These are phyloP conservation scores for Barbus barbus DNA, from an alignment of 2,113 vertebrate species.

Conservation along the genomic window DNA sequence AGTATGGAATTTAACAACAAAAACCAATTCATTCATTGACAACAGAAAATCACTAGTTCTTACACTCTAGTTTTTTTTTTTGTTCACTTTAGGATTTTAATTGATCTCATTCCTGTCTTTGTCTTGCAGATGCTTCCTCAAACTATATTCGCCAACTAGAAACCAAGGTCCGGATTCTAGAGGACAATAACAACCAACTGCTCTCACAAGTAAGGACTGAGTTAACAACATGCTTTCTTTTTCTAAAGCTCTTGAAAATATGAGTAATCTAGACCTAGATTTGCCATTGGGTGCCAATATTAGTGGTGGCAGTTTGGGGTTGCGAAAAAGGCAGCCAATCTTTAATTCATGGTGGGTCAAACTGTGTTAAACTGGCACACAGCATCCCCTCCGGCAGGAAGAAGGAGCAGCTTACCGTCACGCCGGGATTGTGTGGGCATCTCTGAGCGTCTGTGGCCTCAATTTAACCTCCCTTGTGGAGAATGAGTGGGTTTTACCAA, in stretches of 20 bases:
- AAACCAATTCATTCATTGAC: no score
- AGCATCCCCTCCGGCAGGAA: slow-evolving; percentile 33
- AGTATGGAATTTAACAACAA: no score
- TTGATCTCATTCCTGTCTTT: not conserved
- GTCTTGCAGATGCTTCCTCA: slow-evolving; percentile 84
- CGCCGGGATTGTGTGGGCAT: slow-evolving; percentile 42
- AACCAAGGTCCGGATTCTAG: slow-evolving; percentile 90
- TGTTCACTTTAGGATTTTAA: not conserved
- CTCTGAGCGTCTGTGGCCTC: slow-evolving; percentile 53
- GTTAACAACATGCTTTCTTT: not conserved
- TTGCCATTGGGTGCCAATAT: not conserved
- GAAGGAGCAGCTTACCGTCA: not conserved
- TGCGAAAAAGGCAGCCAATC: slow-evolving; percentile 59
- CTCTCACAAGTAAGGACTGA: slow-evolving; percentile 83
- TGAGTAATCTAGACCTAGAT: not conserved
- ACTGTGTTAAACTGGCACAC: slow-evolving; percentile 53
- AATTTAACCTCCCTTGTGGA: slow-evolving; percentile 55
- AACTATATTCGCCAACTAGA: slow-evolving; percentile 93
- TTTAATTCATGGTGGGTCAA: slow-evolving; percentile 69
- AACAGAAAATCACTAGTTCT: not conserved
- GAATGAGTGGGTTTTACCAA: slow-evolving; percentile 10
- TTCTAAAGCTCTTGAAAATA: not conserved
- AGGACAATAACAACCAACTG: slow-evolving; percentile 88
- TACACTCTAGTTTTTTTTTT: not conserved
- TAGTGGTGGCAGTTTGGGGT: slow-evolving; percentile 29